Base-by-base conservation (phyloP, 2,888 invertebrate species). In the Diabrotica balteata region DNA sequence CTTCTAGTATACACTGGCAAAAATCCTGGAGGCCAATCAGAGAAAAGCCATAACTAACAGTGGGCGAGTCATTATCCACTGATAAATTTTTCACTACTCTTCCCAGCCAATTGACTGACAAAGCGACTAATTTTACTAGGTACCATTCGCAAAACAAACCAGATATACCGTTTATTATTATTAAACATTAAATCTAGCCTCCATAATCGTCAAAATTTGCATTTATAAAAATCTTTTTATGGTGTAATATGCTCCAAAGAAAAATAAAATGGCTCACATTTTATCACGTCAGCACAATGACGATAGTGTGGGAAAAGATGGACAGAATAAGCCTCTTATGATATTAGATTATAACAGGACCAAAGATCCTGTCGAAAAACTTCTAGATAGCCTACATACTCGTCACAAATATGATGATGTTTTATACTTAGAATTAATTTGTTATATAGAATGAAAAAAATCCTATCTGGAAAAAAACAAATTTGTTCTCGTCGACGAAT, bases 1-100 rank as follows among this genome's bases (percentile, higher is more conserved):
- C 67, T 73, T 42, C 69, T 73, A 62, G 63, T 71, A 9, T 71
- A 71, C 59, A 73, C 67, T 49, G 70, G 70, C 44, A 74, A 74
- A 65, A 46, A 42, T 9, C 51, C 10, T 45, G 65, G 57, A 46
- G 67, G 42, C 17, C 7, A 22, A 68, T 7, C 58, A 63, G 70
- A 70, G 53, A 54, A 61, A 59, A 71, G 70, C 43, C 70, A 72
- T 66, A 66, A 68, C 8, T 71, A 17, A 17, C 17, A 17, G 17
- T 2, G 17, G 17, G 17, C 2, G 17, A 17, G 1, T 1, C 17
- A 1, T 17, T 17, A 17, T n/a, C 17, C 17, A 17, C 17, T 2
- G 17, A 17, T 17, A 17, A 17, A 17, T 17, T 17, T 17, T 17
- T 17, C 17, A 17, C 17, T 17, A 17, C 1, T 17, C 1, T 17